Evolutionary conservation across 2,113 vertebrate species (phyloP).

Genomic region (Pica pica): DNA sequence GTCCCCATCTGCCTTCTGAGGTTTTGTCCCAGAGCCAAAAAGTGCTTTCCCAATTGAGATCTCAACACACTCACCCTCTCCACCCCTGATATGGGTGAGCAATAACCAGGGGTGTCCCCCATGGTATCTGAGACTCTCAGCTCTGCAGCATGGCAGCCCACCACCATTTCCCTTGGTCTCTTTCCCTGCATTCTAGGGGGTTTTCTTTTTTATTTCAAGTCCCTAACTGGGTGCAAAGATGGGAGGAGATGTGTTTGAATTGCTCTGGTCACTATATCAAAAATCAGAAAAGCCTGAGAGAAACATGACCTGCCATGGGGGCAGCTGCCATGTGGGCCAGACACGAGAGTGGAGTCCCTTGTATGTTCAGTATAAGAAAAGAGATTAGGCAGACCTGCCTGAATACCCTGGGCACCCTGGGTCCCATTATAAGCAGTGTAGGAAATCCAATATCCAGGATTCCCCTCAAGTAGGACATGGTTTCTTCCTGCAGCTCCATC

Average conservation of each 20-base stretch:
- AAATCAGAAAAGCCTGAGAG: neutral
- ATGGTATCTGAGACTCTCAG: accelerated
- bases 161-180: neutral
- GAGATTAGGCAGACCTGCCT: neutral
- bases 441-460: neutral
- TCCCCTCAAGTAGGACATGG: neutral
- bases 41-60: neutral
- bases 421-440: neutral
- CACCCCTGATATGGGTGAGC: accelerated
- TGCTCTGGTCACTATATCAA: neutral
- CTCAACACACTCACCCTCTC: accelerated
- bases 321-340: neutral
- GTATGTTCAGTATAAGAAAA: neutral
- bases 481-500: neutral
- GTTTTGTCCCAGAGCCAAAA: neutral
- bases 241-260: neutral
- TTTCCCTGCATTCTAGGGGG: neutral
- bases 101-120: accelerated
- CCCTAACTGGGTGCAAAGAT: neutral
- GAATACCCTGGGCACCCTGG: neutral
- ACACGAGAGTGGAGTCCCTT: neutral
- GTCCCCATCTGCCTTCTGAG: neutral
- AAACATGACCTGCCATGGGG: neutral
- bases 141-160: neutral
- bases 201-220: neutral